Conservation (phyloP, 2,113 vertebrate species). For the Gila orcuttii region DNA sequence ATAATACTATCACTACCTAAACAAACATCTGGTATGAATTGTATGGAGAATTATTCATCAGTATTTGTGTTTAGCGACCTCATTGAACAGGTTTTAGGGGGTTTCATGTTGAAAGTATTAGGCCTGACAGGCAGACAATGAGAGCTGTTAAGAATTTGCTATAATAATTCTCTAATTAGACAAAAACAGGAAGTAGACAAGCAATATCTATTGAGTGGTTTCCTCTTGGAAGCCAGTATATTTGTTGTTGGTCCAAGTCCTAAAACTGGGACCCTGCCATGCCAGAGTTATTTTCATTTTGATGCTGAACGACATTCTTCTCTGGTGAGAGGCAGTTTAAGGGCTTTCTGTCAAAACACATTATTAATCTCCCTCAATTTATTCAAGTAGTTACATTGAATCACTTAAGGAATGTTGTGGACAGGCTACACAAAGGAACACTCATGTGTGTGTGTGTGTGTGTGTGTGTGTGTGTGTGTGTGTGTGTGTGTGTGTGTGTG, state of each 20-base stretch:
- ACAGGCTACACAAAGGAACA: conserved; percentile 24
- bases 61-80: background rate
- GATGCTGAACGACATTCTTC: conserved; percentile 60
- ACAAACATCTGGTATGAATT: background rate
- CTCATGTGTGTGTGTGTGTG: background rate
- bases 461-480: background rate
- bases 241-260: conserved; percentile 57
- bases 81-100: background rate
- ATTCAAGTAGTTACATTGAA: conserved; percentile 37
- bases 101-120: conserved; percentile 4
- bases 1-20: background rate
- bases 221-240: conserved; percentile 62
- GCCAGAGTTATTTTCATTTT: conserved; percentile 62
- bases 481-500: background rate
- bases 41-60: background rate
- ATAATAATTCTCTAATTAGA: conserved; percentile 65
- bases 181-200: conserved; percentile 70
- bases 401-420: conserved; percentile 5
- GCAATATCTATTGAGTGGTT: conserved; percentile 65
- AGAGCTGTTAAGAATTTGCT: conserved; percentile 56
- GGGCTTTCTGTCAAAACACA: conserved; percentile 53
- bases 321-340: conserved; percentile 42
- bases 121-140: conserved; percentile 35
- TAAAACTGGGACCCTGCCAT: conserved; percentile 51
- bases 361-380: conserved; percentile 35